These are phyloP conservation scores for Alloplasta piceator DNA, from an alignment of 2,888 invertebrate genomes.

Conservation along the genomic window DNA sequence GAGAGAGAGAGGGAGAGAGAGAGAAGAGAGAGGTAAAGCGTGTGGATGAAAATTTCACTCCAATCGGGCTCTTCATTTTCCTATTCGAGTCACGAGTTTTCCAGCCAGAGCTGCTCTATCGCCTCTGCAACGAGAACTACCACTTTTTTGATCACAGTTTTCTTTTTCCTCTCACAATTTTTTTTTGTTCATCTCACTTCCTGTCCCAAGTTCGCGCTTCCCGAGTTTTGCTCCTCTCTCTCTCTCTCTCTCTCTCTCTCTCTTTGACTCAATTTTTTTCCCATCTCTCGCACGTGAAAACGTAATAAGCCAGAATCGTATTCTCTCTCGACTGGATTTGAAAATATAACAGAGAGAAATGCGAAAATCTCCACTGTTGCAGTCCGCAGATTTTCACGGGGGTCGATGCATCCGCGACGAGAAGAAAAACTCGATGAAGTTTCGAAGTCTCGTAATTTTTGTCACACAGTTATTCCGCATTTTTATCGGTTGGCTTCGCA, in stretches of 20 bases:
- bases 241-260: too few relatives aligned
- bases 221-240: neutral
- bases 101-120: constrained; percentile 16
- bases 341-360: constrained; percentile 16
- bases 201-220: neutral
- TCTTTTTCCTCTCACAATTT: constrained; percentile 11
- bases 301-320: constrained; percentile 45
- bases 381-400: constrained; percentile 20
- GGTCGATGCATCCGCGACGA: neutral
- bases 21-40: constrained; percentile 21
- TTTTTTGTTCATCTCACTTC: constrained; percentile 1
- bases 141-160: constrained; percentile 23
- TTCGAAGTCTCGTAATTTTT: too few relatives aligned
- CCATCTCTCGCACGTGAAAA: constrained; percentile 11
- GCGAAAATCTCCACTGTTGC: constrained; percentile 8
- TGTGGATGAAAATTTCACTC: constrained; percentile 58
- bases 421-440: neutral
- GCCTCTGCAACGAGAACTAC: constrained; percentile 28
- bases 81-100: constrained; percentile 55
- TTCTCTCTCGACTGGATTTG: constrained; percentile 28
- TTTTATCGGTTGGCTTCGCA: too few relatives aligned
- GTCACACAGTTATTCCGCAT: too few relatives aligned
- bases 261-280: neutral
- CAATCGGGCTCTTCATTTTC: constrained; percentile 53
- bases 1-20: constrained; percentile 11